Percentiles rank a stretch among this genome's conserved stretches.
phyloP scores from a whole-genome alignment of 2,113 vertebrate genomes.

The Leucopsar rothschildi region DNA sequence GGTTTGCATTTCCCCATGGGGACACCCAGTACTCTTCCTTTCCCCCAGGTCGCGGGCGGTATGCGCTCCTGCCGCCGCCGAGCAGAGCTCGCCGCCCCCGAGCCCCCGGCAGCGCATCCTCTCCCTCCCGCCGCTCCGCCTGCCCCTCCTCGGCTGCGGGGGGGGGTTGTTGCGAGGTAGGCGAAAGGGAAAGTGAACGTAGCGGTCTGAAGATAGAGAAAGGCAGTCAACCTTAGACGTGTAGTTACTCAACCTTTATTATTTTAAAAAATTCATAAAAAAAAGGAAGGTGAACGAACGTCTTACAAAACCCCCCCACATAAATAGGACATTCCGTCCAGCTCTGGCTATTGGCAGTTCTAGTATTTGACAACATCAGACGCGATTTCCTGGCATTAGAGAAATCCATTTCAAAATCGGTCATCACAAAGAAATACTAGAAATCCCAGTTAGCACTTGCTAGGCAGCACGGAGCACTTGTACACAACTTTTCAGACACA shows the following conservation, averaged over 20 bases:
- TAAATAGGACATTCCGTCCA: conserved; percentile 70
- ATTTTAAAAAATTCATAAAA: conserved; percentile 61
- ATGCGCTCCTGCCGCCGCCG: background rate
- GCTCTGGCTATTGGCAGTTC: conserved; percentile 66
- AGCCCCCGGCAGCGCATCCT: conserved; percentile 31
- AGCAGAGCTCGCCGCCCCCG: background rate
- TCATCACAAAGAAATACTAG: conserved; percentile 88
- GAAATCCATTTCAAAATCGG: conserved; percentile 90
- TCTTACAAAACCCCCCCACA: conserved; percentile 73
- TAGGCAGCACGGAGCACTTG: conserved; percentile 58
- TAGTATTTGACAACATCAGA: conserved; percentile 87
- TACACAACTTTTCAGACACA: conserved; percentile 56
- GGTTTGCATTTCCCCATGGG: background rate
- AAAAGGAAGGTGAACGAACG: conserved; percentile 72
- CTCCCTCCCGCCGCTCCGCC: background rate
- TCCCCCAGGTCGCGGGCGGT: background rate
- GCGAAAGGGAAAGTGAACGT: background rate
- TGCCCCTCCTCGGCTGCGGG: background rate
- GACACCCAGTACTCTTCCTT: background rate
- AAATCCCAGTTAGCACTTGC: conserved; percentile 65
- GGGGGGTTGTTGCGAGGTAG: background rate
- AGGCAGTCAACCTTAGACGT: background rate
- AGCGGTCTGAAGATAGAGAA: background rate
- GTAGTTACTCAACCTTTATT: conserved; percentile 71
- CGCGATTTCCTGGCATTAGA: conserved; percentile 85